Conservation (phyloP, 1,140 invertebrate genomes). For the Sesamia nonagrioides region DNA sequence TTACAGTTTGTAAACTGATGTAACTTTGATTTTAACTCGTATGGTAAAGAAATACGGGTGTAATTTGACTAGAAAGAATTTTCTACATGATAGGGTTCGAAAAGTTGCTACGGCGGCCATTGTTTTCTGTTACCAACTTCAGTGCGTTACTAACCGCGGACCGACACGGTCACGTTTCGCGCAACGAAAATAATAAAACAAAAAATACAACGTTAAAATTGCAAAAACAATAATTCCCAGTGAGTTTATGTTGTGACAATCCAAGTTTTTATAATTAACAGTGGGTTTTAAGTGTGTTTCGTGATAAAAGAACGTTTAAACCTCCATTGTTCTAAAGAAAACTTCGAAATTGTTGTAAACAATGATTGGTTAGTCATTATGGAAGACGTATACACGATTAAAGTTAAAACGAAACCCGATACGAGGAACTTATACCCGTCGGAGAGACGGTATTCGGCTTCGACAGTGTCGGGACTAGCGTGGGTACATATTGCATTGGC, state of each 20-base stretch:
- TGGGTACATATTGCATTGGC: constrained; percentile 89
- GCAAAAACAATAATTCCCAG: constrained; percentile 43
- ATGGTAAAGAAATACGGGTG: constrained; percentile 50
- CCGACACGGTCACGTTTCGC: constrained; percentile 1
- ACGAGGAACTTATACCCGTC: constrained; percentile 89
- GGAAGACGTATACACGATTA: constrained; percentile 90
- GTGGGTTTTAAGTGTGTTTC: constrained; percentile 29
- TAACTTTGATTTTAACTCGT: constrained; percentile 48
- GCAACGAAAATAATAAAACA: constrained; percentile 25
- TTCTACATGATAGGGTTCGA: constrained; percentile 18
- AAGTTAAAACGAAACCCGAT: constrained; percentile 89
- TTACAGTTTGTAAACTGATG: background rate
- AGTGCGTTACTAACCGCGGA: constrained; percentile 20
- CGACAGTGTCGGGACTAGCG: constrained; percentile 89
- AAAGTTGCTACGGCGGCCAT: constrained; percentile 24
- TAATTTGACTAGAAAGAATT: constrained; percentile 9
- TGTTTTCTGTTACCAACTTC: constrained; percentile 38
- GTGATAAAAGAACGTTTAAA: constrained; percentile 21
- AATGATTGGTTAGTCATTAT: constrained; percentile 80
- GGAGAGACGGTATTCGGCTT: constrained; percentile 90
- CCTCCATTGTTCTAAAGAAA: constrained; percentile 25
- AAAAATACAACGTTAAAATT: constrained; percentile 31
- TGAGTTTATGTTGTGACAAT: constrained; percentile 33
- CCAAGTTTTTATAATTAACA: background rate
- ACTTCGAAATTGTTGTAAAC: constrained; percentile 47